Evolutionary conservation across 2,888 invertebrate species (phyloP).

Genomic region (Yponomeuta evonymella): DNA sequence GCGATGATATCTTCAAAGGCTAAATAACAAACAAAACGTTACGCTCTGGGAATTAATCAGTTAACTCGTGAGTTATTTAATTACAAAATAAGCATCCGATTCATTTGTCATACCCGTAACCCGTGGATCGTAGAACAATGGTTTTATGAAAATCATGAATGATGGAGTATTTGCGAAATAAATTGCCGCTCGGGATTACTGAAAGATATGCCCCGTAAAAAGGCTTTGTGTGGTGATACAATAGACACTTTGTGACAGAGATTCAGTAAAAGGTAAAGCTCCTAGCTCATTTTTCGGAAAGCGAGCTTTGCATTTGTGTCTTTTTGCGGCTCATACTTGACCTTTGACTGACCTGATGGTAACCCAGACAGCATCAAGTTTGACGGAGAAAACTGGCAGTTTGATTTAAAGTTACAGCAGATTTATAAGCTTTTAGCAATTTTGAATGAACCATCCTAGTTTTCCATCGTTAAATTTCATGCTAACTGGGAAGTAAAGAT

Average conservation of each 20-base stretch:
- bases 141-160: slow-evolving; percentile 37
- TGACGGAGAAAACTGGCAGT: too few species aligned
- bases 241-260: slow-evolving; percentile 45
- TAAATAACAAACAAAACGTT: slow-evolving; percentile 10
- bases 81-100: slow-evolving; percentile 25
- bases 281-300: too few species aligned
- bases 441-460: too few species aligned
- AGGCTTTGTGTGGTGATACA: slow-evolving; percentile 47
- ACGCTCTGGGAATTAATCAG: slow-evolving; percentile 21
- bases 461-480: too few species aligned
- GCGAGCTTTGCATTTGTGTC: too few species aligned
- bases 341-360: too few species aligned
- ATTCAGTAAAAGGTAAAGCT: slow-evolving; percentile 18
- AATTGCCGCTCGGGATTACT: slow-evolving; percentile 38
- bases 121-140: slow-evolving; percentile 26
- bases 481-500: too few species aligned
- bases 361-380: too few species aligned
- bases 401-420: too few species aligned
- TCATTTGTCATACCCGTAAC: slow-evolving; percentile 32
- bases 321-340: too few species aligned
- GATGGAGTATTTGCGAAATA: slow-evolving; percentile 42
- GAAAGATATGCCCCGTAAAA: slow-evolving; percentile 42
- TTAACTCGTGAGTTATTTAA: slow-evolving; percentile 25
- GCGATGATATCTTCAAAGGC: background rate
- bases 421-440: too few species aligned